phyloP scores from a whole-genome alignment of 92 coral and sea anemone genomes.

The Epizoanthus scotinus region DNA sequence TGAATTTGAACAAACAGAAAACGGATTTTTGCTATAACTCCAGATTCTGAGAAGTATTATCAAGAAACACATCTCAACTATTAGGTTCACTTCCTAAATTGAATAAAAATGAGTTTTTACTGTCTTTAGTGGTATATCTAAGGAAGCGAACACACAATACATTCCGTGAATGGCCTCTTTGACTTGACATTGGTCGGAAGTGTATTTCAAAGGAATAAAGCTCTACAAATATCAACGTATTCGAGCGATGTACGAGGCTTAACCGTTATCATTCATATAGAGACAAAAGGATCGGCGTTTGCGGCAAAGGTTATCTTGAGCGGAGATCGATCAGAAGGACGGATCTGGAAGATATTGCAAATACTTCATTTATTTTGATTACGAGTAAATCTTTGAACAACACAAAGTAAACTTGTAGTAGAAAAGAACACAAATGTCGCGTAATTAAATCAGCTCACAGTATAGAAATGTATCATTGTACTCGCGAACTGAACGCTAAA shows the following conservation, averaged over 20 bases:
- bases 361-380: background rate
- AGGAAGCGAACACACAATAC: background rate
- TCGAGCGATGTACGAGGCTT: background rate
- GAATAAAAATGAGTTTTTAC: background rate
- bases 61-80: too few species aligned
- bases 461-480: too few species aligned
- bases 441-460: too few species aligned
- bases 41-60: too few species aligned
- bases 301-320: background rate
- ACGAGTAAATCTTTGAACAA: background rate
- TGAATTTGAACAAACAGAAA: too few species aligned
- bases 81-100: too few species aligned
- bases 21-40: too few species aligned
- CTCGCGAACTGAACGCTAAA: too few species aligned
- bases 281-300: constrained; percentile 26
- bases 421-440: background rate
- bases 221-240: background rate
- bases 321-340: background rate
- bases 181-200: constrained; percentile 19
- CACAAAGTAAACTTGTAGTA: background rate
- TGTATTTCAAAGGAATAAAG: background rate
- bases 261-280: background rate
- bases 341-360: background rate
- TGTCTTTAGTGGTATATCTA: background rate
- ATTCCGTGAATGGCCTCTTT: constrained; percentile 13